These are phyloP conservation scores for Hydriomena furcata DNA, from an alignment of 2,888 invertebrate genomes.

Conservation along the genomic window DNA sequence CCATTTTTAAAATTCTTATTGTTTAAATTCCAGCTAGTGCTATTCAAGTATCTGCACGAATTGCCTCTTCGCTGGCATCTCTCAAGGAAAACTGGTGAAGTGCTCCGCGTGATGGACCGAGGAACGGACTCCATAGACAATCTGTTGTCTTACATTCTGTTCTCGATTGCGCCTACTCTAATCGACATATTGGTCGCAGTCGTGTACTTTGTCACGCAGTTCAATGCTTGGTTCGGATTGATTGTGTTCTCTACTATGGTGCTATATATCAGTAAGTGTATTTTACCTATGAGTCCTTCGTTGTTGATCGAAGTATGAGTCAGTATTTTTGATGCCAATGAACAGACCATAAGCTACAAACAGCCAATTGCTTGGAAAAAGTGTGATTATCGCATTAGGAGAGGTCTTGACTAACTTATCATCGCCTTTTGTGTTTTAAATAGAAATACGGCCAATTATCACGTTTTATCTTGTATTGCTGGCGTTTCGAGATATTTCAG, in stretches of 20 bases:
- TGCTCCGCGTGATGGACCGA: constrained; percentile 97
- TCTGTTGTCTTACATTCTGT: constrained; percentile 94
- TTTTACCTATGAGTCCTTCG: too few relatives aligned
- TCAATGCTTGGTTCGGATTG: constrained; percentile 97
- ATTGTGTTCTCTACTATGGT: constrained; percentile 97
- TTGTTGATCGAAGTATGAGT: too few relatives aligned
- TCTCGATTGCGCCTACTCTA: constrained; percentile 96
- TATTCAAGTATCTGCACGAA: constrained; percentile 94
- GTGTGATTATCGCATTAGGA: too few relatives aligned
- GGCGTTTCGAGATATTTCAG: too few relatives aligned
- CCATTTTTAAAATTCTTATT: constrained; percentile 49
- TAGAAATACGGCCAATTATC: too few relatives aligned
- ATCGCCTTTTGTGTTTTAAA: too few relatives aligned
- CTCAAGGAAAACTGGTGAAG: constrained; percentile 97
- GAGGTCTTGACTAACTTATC: too few relatives aligned
- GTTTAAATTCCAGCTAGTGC: constrained; percentile 89
- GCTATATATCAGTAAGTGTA: constrained; percentile 92
- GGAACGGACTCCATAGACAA: constrained; percentile 98
- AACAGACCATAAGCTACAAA: too few relatives aligned
- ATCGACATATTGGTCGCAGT: constrained; percentile 96
- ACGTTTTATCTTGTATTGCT: too few relatives aligned
- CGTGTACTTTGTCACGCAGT: constrained; percentile 92
- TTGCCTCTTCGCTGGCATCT: constrained; percentile 98
- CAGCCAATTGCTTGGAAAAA: too few relatives aligned
- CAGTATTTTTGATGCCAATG: too few relatives aligned